Base-by-base conservation (phyloP, 2,113 vertebrate genomes). In the Hemicordylus capensis region DNA sequence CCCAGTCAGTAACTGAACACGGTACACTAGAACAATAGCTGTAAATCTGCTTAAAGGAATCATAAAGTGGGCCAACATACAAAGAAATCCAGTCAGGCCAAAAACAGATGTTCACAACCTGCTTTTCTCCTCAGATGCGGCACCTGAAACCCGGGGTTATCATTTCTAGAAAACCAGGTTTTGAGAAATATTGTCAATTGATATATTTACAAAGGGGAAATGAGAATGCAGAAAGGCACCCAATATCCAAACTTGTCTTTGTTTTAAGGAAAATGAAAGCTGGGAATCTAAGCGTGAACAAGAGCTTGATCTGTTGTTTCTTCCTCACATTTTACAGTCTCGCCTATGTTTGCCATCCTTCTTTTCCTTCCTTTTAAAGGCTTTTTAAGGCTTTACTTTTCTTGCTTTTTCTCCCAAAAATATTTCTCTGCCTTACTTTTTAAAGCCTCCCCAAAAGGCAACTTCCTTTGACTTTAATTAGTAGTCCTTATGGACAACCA, bases 41-140 rank as follows among this genome's bases (percentile, higher is more conserved):
- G 26, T 31, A 81, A 76, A 81, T 76, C 64, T 76, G 61, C 79
- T 69, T 76, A 14, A 1, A 76, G 72, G 51, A 66, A 66, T 46
- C 8, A 14, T 67, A 76, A 89, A 90, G 48, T 56, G 26, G 5
- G 87, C 84, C 91, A 84, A 88, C 85, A 81, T 67, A 92, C 89
- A 94, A 89, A 58, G 81, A 69, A 87, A 92, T 80, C 85, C 89
- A 79, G 80, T 44, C 89, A 87, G 61, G 37, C 42, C 72, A 66
- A 0, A 86, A 86, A 22, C 91, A 94, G 87, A 91, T 93, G 93
- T 88, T 67, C 90, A 84, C 82, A 94, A 93, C 89, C 87, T 89
- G 90, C 70, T 85, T 89, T 28, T 34, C 87, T 56, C 42, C 85
- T 72, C 81, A 88, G 80, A 80, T 86, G 86, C 56, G 61, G 76